Evolutionary conservation across 2,797 vertebrate genomes (phyloP), one percentile per base, ranked within the genome.

Genomic region (Nothura maculosa): DNA sequence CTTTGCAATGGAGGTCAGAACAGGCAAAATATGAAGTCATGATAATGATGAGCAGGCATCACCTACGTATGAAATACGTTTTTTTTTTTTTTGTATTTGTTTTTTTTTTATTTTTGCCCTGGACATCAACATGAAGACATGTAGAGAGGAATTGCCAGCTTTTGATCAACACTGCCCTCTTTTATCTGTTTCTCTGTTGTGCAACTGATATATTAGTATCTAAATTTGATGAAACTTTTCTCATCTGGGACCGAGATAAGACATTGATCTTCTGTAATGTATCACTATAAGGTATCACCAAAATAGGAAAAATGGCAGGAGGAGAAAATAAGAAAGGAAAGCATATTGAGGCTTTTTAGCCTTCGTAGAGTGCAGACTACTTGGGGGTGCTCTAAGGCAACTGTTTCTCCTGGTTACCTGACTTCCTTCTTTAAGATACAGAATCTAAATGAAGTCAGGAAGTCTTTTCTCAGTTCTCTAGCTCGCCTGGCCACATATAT

Each of bases 361-460:
- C 5, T 85, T 89, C 68, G 87, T 82, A 92, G 95, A 94, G 66
- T 93, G 70, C 45, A 72, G 22, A 34, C 40, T 92, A 91, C 52
- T 80, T 58, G 79, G 77, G 67, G 90, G 75, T 82, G 57, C 80
- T 57, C 92, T 87, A 61, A 94, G 95, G 69, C 81, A 89, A 70
- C 88, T 93, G 84, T 68, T 76, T 93, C 43, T 95, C 1, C 5
- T 85, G 62, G 48, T 75, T 94, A 62, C 48, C 38, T 67, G 48
- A 70, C 34, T 63, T 78, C 63, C 36, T 48, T 50, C 54, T 63
- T 94, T 76, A 90, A 63, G 80, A 84, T 81, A 73, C 5, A 87
- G 57, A 64, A 34, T 83, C 50, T 93, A 87, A 94, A 81, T 60
- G 76, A 75, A 92, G 55, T 62, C 66, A 79, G 75, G 43, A 73